Evolutionary conservation across 1,140 invertebrate species (phyloP).

Genomic region (Ladona fulva): DNA sequence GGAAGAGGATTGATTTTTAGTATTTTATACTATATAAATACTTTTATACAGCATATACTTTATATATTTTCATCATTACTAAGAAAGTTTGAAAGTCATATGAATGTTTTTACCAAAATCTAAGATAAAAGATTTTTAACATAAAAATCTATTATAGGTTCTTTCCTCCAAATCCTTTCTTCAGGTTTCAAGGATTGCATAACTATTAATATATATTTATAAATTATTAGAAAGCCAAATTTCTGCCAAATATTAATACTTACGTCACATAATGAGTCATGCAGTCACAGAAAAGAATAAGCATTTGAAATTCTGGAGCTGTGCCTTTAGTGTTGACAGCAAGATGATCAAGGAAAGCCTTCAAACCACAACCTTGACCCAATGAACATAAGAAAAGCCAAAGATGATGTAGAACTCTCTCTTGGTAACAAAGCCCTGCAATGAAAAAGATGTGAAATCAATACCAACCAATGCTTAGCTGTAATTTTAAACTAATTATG

Average conservation of each 20-base stretch:
- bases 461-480: too few relatives aligned
- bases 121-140: too few relatives aligned
- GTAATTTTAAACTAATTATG: too few relatives aligned
- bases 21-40: too few relatives aligned
- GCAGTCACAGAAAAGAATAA: conserved; percentile 90
- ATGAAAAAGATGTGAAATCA: conserved; percentile 19
- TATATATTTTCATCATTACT: too few relatives aligned
- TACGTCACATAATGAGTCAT: conserved; percentile 97
- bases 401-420: conserved; percentile 77
- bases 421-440: conserved; percentile 85
- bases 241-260: conserved; percentile 36
- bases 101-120: too few relatives aligned
- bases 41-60: too few relatives aligned
- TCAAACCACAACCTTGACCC: conserved; percentile 80
- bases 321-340: conserved; percentile 64
- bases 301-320: conserved; percentile 78
- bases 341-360: conserved; percentile 81
- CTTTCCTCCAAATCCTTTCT: neutral
- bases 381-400: conserved; percentile 86
- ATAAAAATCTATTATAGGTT: too few relatives aligned
- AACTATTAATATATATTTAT: neutral
- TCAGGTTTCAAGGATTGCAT: neutral
- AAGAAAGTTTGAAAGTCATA: too few relatives aligned
- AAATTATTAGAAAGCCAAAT: conserved; percentile 18
- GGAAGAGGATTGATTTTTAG: too few relatives aligned